Base-by-base conservation (phyloP, 2,888 invertebrate genomes). In the Cheilosia vulpina region DNA sequence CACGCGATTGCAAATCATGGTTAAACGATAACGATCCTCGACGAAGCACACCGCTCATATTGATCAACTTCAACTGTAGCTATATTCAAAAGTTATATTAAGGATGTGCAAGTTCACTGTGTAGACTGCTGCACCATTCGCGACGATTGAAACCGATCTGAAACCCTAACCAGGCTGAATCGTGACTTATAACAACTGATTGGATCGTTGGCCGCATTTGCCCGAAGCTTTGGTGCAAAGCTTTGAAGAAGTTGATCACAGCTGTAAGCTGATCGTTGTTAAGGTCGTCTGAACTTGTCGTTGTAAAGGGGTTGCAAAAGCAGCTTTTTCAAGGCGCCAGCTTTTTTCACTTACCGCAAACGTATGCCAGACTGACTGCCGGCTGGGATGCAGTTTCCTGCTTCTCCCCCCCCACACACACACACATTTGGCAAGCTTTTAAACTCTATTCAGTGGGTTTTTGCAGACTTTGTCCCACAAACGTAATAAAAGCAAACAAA, bases 11-110 rank as follows among this genome's bases (percentile, higher is more conserved):
- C 43, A 53, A 68, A 50, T 62, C 65, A 31, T 90, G 89, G 87
- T 89, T 89, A 63, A 91, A 91, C 87, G 88, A 90, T 87, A 91
- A 85, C 63, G 91, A 90, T 77, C 91, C 91, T 38, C 91, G 90
- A 53, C 91, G 89, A 60, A 91, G 82, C 45, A 91, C 91, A 19
- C 91, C 91, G 88, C 91, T 91, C 91, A 91, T 91, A 63, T 87
- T 88, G 60, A 7, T 27, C 9, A 13, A 38, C 2, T 34, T 17
- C 17, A 17, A 47, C 19, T 9, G 6, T 3, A 19, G 9, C 7
- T 17, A 31, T 47, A 31, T 2, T 24, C n/a, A 21, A 2, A 47
- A n/a, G 4, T n/a, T 17, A 13, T 57, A 11, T 21, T 24, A 31
- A 43, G 13, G 4, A 31, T 66, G 19, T 17, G 17, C 6, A 47